These are phyloP conservation scores for Drosophila nannoptera DNA, from an alignment of 1,140 invertebrate genomes.

Conservation along the genomic window DNA sequence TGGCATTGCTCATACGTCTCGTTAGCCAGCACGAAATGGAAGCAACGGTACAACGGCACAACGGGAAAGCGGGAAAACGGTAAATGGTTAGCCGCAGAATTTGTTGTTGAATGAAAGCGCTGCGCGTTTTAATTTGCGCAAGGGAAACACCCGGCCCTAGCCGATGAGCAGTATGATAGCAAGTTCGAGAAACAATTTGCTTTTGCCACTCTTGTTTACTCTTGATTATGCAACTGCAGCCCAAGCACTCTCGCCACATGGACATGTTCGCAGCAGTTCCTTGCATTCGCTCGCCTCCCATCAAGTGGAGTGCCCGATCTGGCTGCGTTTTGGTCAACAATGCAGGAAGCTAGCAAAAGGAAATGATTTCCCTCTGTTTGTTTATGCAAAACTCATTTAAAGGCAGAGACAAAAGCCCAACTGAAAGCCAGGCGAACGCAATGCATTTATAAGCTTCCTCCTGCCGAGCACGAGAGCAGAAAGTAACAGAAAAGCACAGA, in stretches of 20 bases:
- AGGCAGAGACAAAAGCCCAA: slow-evolving; percentile 34
- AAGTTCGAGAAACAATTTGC: slow-evolving; percentile 36
- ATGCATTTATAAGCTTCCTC: slow-evolving; percentile 54
- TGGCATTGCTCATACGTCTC: slow-evolving; percentile 59
- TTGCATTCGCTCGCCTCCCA: slow-evolving; percentile 3
- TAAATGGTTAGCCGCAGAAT: slow-evolving; percentile 32
- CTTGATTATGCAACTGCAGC: slow-evolving; percentile 55
- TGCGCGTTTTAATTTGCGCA: slow-evolving; percentile 62
- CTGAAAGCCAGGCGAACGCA: slow-evolving; percentile 38
- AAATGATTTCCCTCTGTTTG: slow-evolving; percentile 37
- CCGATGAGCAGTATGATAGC: slow-evolving; percentile 18
- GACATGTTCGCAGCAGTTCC: background rate
- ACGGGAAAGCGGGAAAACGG: slow-evolving; percentile 20
- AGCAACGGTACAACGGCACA: slow-evolving; percentile 19
- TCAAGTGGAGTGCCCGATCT: background rate
- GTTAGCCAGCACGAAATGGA: slow-evolving; percentile 45
- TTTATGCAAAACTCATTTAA: slow-evolving; percentile 73
- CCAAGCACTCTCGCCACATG: slow-evolving; percentile 11
- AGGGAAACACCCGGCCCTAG: slow-evolving; percentile 24
- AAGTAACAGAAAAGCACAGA: background rate
- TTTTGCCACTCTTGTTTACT: slow-evolving; percentile 47
- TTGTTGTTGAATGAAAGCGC: slow-evolving; percentile 56
- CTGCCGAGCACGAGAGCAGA: slow-evolving; percentile 3
- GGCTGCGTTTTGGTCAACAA: slow-evolving; percentile 3
- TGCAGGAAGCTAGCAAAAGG: background rate